A percentile compares a stretch with the other conserved stretches of the same genome.
Conservation (phyloP, 2,797 vertebrate species). For the Hyperoplus immaculatus region DNA sequence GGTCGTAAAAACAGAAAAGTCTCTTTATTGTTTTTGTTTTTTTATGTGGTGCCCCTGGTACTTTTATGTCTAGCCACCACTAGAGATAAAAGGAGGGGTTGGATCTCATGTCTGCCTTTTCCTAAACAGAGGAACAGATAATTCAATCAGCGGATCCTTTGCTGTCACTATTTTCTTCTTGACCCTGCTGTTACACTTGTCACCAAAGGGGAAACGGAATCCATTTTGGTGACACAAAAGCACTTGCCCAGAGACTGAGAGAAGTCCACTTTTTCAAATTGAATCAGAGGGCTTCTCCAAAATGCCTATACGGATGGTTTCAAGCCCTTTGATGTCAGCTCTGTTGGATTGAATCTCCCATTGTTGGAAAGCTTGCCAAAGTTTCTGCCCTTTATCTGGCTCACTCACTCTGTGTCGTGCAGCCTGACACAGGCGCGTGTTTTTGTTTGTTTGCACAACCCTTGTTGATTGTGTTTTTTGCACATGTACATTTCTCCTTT, state of each 20-base stretch:
- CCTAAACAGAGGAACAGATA: slow-evolving; percentile 53
- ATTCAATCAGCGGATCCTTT: slow-evolving; percentile 62
- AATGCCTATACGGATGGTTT: slow-evolving; percentile 37
- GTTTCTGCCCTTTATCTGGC: not conserved
- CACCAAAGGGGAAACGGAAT: slow-evolving; percentile 57
- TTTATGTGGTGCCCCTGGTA: not conserved
- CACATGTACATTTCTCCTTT: too few relatives aligned
- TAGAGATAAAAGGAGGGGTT: not conserved
- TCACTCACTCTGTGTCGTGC: slow-evolving; percentile 1
- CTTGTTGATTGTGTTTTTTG: not conserved
- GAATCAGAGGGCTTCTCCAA: slow-evolving; percentile 51
- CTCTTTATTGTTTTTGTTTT: slow-evolving; percentile 56
- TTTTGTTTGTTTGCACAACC: not conserved
- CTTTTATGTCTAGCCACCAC: not conserved
- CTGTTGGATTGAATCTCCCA: not conserved
- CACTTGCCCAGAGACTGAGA: slow-evolving; percentile 52
- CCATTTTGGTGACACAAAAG: slow-evolving; percentile 58
- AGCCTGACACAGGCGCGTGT: not conserved
- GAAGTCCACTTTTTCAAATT: slow-evolving; percentile 51
- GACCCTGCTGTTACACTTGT: slow-evolving; percentile 62
- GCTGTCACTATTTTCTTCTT: slow-evolving; percentile 63
- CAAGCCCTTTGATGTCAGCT: slow-evolving; percentile 38
- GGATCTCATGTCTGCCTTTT: slow-evolving; percentile 37
- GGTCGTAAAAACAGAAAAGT: slow-evolving; percentile 38
- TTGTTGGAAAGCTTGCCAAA: slow-evolving; percentile 3